These are phyloP conservation scores for Plagodis dolabraria DNA, from an alignment of 2,888 invertebrate genomes.

Conservation along the genomic window DNA sequence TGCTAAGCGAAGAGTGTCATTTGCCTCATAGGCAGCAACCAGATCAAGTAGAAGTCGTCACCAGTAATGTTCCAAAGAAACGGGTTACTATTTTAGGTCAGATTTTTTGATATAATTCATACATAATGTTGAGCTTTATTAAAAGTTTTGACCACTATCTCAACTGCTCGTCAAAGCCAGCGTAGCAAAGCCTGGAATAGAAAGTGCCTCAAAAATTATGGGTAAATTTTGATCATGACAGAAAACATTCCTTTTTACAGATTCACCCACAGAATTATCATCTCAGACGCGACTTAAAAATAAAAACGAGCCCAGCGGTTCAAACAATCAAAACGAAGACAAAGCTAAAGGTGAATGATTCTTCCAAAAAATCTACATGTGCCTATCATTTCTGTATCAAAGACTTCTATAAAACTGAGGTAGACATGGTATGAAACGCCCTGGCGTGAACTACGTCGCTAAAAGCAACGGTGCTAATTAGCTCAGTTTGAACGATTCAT, in stretches of 20 bases:
- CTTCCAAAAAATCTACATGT: background rate
- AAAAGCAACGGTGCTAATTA: no score
- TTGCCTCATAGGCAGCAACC: conserved; percentile 56
- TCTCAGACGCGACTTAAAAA: conserved; percentile 11
- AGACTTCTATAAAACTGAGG: no score
- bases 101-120: no score
- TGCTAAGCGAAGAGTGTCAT: conserved; percentile 69
- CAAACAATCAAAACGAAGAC: conserved; percentile 45
- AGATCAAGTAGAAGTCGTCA: conserved; percentile 53
- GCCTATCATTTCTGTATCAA: no score
- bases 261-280: conserved; percentile 22
- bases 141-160: background rate
- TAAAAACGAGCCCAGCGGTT: conserved; percentile 50
- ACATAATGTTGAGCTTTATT: no score
- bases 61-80: conserved; percentile 54
- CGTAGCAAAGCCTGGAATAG: no score
- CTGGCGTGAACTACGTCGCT: no score
- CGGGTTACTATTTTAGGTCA: conserved; percentile 66
- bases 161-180: background rate
- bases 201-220: no score
- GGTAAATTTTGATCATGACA: background rate
- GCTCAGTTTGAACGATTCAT: no score
- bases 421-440: no score
- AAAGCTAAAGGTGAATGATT: conserved; percentile 43
- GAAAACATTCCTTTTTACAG: conserved; percentile 4